These are phyloP conservation scores for Diploptera punctata DNA, from an alignment of 2,888 invertebrate genomes.

Conservation along the genomic window DNA sequence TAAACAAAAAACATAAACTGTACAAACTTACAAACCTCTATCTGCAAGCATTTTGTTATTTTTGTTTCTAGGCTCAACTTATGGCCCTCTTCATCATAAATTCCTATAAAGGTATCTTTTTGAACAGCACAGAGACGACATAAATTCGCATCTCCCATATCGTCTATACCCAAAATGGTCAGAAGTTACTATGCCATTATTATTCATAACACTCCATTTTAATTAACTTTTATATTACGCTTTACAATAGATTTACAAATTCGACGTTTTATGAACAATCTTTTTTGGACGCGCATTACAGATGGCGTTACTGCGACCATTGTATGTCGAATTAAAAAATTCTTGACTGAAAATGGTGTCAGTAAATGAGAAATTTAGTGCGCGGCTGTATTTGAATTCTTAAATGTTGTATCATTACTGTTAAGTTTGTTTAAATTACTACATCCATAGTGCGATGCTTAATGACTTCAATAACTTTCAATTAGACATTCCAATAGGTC, in stretches of 20 bases:
- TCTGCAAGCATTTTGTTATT: conserved; percentile 56
- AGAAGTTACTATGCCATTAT: neutral
- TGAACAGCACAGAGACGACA: conserved; percentile 58
- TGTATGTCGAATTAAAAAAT: neutral
- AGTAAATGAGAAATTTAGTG: too few species aligned
- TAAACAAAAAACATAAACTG: conserved; percentile 6
- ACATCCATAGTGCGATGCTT: too few species aligned
- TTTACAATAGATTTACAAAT: conserved; percentile 4
- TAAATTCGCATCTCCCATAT: conserved; percentile 47
- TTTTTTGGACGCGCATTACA: conserved; percentile 22
- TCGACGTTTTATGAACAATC: neutral
- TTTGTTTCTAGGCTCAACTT: conserved; percentile 54
- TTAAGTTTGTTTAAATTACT: too few species aligned
- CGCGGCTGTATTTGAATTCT: too few species aligned
- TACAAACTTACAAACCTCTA: conserved; percentile 51
- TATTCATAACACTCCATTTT: neutral
- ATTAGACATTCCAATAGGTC: too few species aligned
- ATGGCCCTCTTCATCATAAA: conserved; percentile 56
- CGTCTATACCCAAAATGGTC: conserved; percentile 2
- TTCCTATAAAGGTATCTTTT: conserved; percentile 54
- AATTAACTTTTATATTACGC: neutral
- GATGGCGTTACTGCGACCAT: conserved; percentile 26
- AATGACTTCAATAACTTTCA: too few species aligned
- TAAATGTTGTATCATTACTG: too few species aligned
- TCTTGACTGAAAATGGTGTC: neutral